Evolutionary conservation across 2,113 vertebrate species (phyloP).

Genomic region (Xerus inauris): DNA sequence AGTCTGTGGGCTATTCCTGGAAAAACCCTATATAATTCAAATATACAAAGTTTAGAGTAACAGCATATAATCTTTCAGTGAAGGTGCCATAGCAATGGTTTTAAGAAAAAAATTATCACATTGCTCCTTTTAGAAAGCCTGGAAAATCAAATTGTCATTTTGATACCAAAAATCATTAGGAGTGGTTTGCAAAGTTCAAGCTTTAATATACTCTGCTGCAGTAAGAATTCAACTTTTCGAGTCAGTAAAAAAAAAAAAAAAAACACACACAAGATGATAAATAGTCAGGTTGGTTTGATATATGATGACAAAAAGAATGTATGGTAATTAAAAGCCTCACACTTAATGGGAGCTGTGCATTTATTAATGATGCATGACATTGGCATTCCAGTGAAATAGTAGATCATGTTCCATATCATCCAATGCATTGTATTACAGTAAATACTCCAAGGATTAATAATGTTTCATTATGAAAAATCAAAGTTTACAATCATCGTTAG

Average conservation of each 20-base stretch:
- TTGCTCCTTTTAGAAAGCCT: constrained; percentile 55
- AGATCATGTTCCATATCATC: constrained; percentile 69
- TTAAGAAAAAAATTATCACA: constrained; percentile 37
- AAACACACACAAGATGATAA: constrained; percentile 45
- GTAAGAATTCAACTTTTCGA: constrained; percentile 62
- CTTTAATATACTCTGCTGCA: constrained; percentile 46
- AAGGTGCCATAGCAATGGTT: constrained; percentile 44
- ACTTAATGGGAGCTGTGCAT: constrained; percentile 74
- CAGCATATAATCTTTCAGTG: constrained; percentile 13
- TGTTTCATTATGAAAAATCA: constrained; percentile 66
- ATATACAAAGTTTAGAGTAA: not conserved
- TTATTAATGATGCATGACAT: constrained; percentile 78
- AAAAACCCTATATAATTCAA: not conserved
- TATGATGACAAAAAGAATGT: constrained; percentile 72
- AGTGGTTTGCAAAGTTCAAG: constrained; percentile 26
- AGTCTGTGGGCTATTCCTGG: not conserved
- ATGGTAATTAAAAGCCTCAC: constrained; percentile 78
- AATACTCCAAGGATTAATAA: constrained; percentile 70
- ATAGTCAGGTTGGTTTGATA: constrained; percentile 62
- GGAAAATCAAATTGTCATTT: constrained; percentile 57
- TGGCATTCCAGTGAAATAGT: constrained; percentile 64
- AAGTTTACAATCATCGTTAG: constrained; percentile 66
- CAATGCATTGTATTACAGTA: constrained; percentile 60
- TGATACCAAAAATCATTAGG: constrained; percentile 66
- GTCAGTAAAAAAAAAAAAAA: constrained; percentile 51